phyloP scores from a whole-genome alignment of 2,797 vertebrate species.

The Simalia tracyae region DNA sequence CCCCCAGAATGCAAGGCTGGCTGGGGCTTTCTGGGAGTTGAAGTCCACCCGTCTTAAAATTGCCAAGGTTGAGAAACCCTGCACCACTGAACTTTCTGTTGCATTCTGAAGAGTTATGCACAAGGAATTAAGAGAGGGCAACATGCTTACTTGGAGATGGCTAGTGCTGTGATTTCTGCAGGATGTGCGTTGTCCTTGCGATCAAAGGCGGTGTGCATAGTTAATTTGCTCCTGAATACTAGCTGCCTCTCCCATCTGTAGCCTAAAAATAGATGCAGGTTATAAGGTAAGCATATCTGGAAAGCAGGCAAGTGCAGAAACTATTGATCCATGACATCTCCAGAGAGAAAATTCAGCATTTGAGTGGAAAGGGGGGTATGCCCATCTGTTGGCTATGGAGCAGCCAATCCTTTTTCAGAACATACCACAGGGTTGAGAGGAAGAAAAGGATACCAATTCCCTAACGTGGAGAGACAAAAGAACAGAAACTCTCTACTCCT shows the following conservation, averaged over 20 bases:
- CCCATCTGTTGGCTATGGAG: too few species aligned
- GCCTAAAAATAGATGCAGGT: conserved; percentile 72
- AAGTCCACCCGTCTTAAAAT: too few species aligned
- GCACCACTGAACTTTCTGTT: rapidly evolving
- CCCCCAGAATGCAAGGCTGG: background rate
- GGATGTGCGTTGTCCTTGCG: conserved; percentile 97
- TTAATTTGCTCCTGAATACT: conserved; percentile 96
- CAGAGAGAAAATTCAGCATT: background rate
- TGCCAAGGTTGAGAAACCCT: too few species aligned
- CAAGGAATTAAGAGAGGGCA: rapidly evolving
- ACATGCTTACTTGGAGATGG: conserved; percentile 91
- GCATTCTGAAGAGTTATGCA: background rate
- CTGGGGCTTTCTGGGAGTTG: too few species aligned
- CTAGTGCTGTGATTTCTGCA: conserved; percentile 90
- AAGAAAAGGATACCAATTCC: background rate
- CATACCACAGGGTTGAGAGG: background rate
- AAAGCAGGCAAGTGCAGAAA: background rate
- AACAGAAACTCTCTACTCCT: background rate
- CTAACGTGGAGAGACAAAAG: background rate
- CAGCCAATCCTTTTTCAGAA: background rate
- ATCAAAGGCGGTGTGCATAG: conserved; percentile 98
- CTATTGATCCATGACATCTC: too few species aligned
- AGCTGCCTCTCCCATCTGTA: conserved; percentile 98
- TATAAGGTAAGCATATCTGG: background rate
- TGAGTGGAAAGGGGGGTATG: too few species aligned